Evolutionary conservation across 1,140 invertebrate genomes (phyloP).

Genomic region (Galleria mellonella): DNA sequence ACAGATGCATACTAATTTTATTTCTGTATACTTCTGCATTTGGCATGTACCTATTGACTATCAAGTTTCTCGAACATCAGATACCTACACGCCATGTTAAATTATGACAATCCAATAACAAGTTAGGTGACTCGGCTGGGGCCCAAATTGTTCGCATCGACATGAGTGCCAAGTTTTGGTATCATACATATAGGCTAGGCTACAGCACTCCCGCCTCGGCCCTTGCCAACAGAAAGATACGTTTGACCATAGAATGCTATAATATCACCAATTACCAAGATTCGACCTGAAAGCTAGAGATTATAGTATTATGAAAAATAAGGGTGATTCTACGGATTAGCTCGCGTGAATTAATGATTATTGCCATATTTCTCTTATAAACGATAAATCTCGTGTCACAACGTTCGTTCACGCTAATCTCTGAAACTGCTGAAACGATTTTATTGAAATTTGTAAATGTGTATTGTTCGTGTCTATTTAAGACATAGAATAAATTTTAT

Average conservation of each 20-base stretch:
- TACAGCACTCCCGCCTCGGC: neutral
- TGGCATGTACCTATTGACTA: slow-evolving; percentile 20
- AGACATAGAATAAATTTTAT: no score
- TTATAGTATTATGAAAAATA: no score
- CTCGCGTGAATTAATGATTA: no score
- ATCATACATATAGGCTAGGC: slow-evolving; percentile 22
- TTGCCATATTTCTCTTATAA: no score
- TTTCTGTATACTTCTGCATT: slow-evolving; percentile 6
- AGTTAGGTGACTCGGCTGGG: slow-evolving; percentile 43
- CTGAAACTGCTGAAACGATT: no score
- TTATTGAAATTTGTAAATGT: no score
- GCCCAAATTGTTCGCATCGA: slow-evolving; percentile 53
- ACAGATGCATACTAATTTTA: no score
- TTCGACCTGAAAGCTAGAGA: no score
- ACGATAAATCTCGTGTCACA: no score
- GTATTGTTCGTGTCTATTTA: no score
- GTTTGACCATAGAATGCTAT: neutral
- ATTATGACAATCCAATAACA: slow-evolving; percentile 64
- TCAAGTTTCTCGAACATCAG: slow-evolving; percentile 29
- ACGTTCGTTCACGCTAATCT: no score
- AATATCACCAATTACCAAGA: neutral
- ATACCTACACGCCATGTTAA: slow-evolving; percentile 46
- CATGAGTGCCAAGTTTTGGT: slow-evolving; percentile 50
- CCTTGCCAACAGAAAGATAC: neutral
- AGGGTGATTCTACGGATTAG: no score